Percentiles rank a stretch among this genome's conserved stretches.
These are phyloP conservation scores for Eristalinus aeneus DNA, from an alignment of 2,888 invertebrate species.

Conservation along the genomic window DNA sequence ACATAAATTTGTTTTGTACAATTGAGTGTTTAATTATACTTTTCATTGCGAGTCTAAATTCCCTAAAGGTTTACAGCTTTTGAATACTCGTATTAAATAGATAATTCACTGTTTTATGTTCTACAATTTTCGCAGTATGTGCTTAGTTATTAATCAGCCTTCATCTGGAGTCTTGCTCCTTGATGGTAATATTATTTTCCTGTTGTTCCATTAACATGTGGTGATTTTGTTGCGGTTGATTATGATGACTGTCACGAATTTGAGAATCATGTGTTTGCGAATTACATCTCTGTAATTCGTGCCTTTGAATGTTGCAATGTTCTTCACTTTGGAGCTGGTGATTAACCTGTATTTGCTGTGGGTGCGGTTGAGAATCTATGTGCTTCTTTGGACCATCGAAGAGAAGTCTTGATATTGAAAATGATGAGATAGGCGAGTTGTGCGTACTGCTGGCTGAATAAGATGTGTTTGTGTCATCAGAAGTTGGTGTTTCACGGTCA, in stretches of 20 bases:
- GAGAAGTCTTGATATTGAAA: conserved; percentile 79
- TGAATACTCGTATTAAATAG: conserved; percentile 15
- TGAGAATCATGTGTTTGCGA: background rate
- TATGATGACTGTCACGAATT: conserved; percentile 1
- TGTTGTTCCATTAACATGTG: conserved; percentile 20
- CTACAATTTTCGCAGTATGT: conserved; percentile 36
- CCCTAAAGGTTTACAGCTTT: conserved; percentile 37
- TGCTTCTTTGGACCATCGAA: conserved; percentile 77
- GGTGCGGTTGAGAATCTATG: conserved; percentile 47
- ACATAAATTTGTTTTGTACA: conserved; percentile 42
- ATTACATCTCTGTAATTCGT: conserved; percentile 17
- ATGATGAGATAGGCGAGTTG: conserved; percentile 80
- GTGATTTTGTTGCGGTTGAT: conserved; percentile 29
- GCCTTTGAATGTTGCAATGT: conserved; percentile 35
- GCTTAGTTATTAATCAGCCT: conserved; percentile 62
- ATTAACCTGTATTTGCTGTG: conserved; percentile 26
- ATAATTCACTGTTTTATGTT: conserved; percentile 13
- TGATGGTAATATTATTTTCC: conserved; percentile 61
- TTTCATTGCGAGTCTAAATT: conserved; percentile 61
- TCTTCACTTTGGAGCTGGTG: conserved; percentile 47
- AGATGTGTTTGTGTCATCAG: conserved; percentile 83
- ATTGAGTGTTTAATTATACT: conserved; percentile 13
- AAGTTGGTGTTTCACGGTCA: conserved; percentile 84
- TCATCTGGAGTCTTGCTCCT: conserved; percentile 67
- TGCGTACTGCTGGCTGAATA: conserved; percentile 80